Base-by-base conservation (phyloP, 2,113 vertebrate genomes). In the Peromyscus californicus region DNA sequence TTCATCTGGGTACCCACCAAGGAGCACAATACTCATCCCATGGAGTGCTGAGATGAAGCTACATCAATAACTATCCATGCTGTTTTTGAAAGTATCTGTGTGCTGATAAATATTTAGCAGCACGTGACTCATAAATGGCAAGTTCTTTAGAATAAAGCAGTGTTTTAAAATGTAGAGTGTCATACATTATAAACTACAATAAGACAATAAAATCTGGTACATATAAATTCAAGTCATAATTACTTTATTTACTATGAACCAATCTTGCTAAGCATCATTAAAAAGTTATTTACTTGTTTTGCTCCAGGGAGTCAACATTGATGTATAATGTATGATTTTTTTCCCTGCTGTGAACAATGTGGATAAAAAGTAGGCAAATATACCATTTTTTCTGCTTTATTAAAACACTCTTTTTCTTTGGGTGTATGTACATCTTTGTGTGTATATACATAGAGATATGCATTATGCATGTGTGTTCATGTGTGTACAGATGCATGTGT, bases 81-180 rank as follows among this genome's bases (percentile, higher is more conserved):
- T 96, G 93, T 89, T 97, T 96, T 87, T 98, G 45, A 98, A 84
- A 98, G 96, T 79, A 98, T 98, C 97, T 96, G 97, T 96, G 36
- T 97, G 67, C 45, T 76, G 48, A 97, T 98, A 97, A 98, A 98
- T 98, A 98, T 97, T 98, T 98, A 98, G 48, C 89, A 97, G 86
- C 48, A 21, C 93, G 95, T 97, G 87, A 95, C 92, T 96, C 0
- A 0, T 45, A 51, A 97, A 80, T 89, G 89, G 91, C 6, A 61
- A 63, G 29, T 86, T 95, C 79, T 98, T 95, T 91, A 83, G 92
- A 86, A 97, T 91, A 97, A 91, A 75, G 61, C 97, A 94, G 54
- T 91, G 80, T 96, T 83, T 36, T 45, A 90, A 45, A 70, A 67
- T 72, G 79, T 92, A 95, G 79, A 0, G 42, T 65, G 36, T 67